phyloP scores from a whole-genome alignment of 2,113 vertebrate species.

The Lophotis ruficrista region DNA sequence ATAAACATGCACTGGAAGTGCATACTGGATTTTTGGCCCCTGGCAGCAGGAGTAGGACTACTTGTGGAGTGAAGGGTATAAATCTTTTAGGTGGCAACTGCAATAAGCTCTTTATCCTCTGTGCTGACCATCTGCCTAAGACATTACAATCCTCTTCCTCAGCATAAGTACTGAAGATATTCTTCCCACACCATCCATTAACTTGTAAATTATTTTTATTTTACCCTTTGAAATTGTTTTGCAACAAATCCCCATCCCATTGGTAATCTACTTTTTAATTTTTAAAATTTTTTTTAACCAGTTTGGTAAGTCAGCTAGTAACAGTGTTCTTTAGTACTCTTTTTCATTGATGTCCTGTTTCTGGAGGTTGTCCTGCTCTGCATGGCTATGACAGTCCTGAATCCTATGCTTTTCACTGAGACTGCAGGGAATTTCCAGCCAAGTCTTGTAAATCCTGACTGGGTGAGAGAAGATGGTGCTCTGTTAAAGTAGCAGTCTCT shows the following conservation, averaged over 20 bases:
- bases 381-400: neutral
- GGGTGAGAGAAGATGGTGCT: neutral
- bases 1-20: neutral
- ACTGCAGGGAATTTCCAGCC: neutral
- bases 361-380: neutral
- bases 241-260: rapidly evolving
- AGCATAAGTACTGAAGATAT: neutral
- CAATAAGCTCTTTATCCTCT: neutral
- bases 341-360: neutral
- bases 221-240: neutral
- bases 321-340: neutral
- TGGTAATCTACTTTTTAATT: neutral
- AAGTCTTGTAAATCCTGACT: neutral
- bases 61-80: neutral
- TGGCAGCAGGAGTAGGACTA: neutral
- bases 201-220: neutral
- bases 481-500: neutral
- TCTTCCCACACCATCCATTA: neutral
- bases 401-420: neutral
- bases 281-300: too few relatives aligned
- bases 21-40: neutral
- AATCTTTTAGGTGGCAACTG: neutral
- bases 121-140: neutral
- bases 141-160: neutral
- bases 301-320: neutral